Conservation (phyloP, 2,797 vertebrate species). For the Coilia nasus region DNA sequence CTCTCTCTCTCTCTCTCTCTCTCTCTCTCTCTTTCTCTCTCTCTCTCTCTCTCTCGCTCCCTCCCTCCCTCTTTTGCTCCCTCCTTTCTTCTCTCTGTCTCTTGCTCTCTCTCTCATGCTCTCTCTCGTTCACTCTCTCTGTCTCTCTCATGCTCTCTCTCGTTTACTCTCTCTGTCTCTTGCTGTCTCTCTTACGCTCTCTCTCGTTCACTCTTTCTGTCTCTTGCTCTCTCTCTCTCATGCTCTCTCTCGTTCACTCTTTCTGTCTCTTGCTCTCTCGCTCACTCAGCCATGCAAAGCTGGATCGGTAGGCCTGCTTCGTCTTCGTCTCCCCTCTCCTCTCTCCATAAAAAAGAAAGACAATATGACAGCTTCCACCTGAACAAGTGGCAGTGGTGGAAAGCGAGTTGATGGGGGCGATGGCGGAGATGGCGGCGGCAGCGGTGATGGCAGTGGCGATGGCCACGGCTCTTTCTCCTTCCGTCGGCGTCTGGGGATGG, state of each 20-base stretch:
- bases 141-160: too few relatives aligned
- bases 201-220: background rate
- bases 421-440: background rate
- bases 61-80: too few relatives aligned
- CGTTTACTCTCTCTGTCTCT: conserved; percentile 23
- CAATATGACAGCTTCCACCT: conserved; percentile 32
- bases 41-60: too few relatives aligned
- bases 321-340: background rate
- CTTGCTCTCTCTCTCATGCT: too few relatives aligned
- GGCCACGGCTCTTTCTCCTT: background rate
- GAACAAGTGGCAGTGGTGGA: conserved; percentile 31
- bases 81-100: too few relatives aligned
- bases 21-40: too few relatives aligned
- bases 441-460: background rate
- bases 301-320: background rate
- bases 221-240: background rate
- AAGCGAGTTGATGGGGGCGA: background rate
- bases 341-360: conserved; percentile 20
- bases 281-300: conserved; percentile 32
- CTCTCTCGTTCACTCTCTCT: too few relatives aligned
- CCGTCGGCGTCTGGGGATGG: background rate
- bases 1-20: too few relatives aligned
- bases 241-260: background rate
- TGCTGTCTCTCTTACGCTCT: conserved; percentile 5
- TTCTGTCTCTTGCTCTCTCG: background rate